phyloP scores from a whole-genome alignment of 2,113 vertebrate species.

The Prochilodus magdalenae region DNA sequence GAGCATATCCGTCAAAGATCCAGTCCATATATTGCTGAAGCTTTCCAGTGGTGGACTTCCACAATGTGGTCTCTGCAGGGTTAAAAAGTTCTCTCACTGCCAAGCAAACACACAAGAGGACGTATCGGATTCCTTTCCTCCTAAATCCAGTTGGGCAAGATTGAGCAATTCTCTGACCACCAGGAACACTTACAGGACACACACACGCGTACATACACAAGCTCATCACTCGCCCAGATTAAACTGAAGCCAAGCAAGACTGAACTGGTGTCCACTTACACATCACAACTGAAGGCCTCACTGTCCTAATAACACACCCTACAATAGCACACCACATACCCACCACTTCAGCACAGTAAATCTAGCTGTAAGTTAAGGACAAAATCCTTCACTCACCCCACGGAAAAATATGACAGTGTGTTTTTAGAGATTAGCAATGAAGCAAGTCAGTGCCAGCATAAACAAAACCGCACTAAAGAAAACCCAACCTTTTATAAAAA shows the following conservation, averaged over 20 bases:
- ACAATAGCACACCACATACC: constrained; percentile 29
- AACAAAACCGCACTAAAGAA: neutral
- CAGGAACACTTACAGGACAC: constrained; percentile 53
- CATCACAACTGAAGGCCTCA: constrained; percentile 33
- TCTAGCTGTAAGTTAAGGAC: neutral
- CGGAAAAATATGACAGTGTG: neutral
- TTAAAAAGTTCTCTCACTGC: constrained; percentile 13
- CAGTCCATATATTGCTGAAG: neutral
- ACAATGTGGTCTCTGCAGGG: neutral
- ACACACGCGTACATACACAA: neutral
- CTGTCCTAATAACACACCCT: constrained; percentile 10
- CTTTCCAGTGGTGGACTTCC: constrained; percentile 20
- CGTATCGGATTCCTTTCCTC: constrained; percentile 42
- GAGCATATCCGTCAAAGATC: neutral
- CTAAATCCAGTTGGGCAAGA: constrained; percentile 48
- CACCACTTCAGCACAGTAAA: constrained; percentile 14
- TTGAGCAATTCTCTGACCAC: constrained; percentile 65
- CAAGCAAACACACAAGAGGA: constrained; percentile 33
- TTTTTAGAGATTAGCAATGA: too few species aligned
- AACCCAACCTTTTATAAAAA: neutral
- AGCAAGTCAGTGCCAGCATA: neutral
- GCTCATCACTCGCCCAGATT: constrained; percentile 54
- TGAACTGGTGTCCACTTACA: constrained; percentile 66
- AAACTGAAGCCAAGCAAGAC: constrained; percentile 72
- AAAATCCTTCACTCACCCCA: neutral